phyloP scores from a whole-genome alignment of 2,888 invertebrate species.

The Pollenia griseotomentosa region DNA sequence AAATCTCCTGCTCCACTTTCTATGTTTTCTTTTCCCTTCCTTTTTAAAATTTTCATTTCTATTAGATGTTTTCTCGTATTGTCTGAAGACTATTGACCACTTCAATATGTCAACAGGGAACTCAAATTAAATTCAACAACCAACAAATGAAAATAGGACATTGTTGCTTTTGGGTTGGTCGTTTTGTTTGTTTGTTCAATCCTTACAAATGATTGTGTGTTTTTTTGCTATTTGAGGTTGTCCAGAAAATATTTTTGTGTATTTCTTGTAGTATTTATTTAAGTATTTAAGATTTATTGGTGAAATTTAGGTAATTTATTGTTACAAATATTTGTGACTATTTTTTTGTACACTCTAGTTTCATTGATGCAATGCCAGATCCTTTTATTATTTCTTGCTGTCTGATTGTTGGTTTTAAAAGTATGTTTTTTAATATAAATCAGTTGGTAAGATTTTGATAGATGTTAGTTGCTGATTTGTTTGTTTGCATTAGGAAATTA shows the following conservation, averaged over 20 bases:
- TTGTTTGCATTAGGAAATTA: conserved; percentile 37
- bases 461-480: conserved; percentile 72
- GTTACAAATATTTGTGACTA: conserved; percentile 71
- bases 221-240: conserved; percentile 33
- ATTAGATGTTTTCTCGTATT: conserved; percentile 69
- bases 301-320: conserved; percentile 81
- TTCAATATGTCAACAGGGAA: conserved; percentile 81
- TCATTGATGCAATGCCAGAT: conserved; percentile 30
- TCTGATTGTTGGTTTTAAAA: conserved; percentile 49
- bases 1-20: conserved; percentile 17
- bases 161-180: conserved; percentile 48
- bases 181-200: conserved; percentile 58
- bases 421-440: conserved; percentile 56
- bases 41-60: conserved; percentile 50
- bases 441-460: conserved; percentile 79
- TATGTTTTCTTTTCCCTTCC: not conserved
- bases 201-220: conserved; percentile 57
- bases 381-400: conserved; percentile 46
- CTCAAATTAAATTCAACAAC: conserved; percentile 77
- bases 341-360: conserved; percentile 47
- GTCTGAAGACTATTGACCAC: conserved; percentile 77
- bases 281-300: conserved; percentile 79
- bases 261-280: conserved; percentile 62
- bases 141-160: conserved; percentile 50
- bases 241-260: conserved; percentile 49